These are phyloP conservation scores for Neogale vison DNA, from an alignment of 2,113 vertebrate species.

Conservation along the genomic window DNA sequence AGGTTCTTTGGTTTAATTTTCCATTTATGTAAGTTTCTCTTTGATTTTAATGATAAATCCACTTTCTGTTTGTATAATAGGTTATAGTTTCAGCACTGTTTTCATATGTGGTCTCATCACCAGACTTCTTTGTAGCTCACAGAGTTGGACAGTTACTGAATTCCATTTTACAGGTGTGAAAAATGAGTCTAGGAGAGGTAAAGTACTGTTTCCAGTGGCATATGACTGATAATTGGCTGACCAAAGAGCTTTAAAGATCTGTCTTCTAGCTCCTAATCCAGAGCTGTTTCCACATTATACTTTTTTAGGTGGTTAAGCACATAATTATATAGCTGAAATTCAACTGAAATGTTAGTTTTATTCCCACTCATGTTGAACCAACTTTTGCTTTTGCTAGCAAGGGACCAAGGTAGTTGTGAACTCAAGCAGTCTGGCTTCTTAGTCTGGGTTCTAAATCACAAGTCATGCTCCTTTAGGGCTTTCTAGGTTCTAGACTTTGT, in stretches of 20 bases:
- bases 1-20: not conserved
- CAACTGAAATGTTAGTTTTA: not conserved
- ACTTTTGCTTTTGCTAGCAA: not conserved
- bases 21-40: not conserved
- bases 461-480: not conserved
- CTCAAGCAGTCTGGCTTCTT: not conserved
- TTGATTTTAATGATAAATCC: not conserved
- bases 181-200: not conserved
- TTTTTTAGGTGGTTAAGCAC: not conserved
- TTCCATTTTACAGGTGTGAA: not conserved
- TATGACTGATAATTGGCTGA: not conserved
- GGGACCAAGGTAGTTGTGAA: not conserved
- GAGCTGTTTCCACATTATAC: not conserved
- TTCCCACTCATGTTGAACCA: not conserved
- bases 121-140: not conserved
- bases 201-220: not conserved
- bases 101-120: not conserved
- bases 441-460: not conserved
- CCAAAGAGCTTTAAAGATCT: not conserved
- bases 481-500: not conserved
- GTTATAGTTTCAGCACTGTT: not conserved
- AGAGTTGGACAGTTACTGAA: not conserved
- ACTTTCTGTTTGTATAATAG: not conserved
- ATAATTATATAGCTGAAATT: not conserved
- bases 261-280: not conserved